phyloP scores from a whole-genome alignment of 2,888 invertebrate genomes.

The Dermolepida albohirtum region DNA sequence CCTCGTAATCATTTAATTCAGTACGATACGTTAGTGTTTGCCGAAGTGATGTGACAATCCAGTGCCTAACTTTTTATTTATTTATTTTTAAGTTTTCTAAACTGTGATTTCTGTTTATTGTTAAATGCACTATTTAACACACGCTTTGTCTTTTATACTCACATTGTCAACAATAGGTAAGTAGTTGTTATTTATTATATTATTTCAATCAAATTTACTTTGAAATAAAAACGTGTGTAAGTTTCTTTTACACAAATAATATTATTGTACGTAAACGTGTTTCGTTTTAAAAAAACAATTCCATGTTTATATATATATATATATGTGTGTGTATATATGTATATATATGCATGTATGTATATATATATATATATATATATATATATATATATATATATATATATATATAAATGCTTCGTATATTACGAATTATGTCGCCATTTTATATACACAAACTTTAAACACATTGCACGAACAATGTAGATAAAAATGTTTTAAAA shows the following conservation, averaged over 20 bases:
- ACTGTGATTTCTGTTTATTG: constrained; percentile 23
- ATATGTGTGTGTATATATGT: too few species aligned
- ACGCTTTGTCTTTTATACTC: neutral
- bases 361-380: too few species aligned
- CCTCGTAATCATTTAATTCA: constrained; percentile 2
- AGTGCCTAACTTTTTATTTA: constrained; percentile 40
- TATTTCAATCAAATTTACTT: too few species aligned
- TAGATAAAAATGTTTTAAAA: constrained; percentile 30
- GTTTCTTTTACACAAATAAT: too few species aligned
- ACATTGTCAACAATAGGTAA: constrained; percentile 9
- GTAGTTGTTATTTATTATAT: constrained; percentile 5
- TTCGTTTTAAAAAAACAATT: too few species aligned
- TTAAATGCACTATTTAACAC: neutral
- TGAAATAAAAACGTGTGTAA: too few species aligned
- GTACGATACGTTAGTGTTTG: constrained; percentile 27
- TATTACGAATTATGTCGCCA: constrained; percentile 14
- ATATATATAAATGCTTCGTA: neutral
- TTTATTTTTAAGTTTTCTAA: constrained; percentile 50
- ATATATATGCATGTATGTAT: neutral
- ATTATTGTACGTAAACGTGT: too few species aligned
- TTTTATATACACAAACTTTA: constrained; percentile 14
- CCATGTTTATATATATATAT: too few species aligned
- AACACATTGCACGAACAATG: neutral
- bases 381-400: too few species aligned
- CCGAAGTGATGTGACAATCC: constrained; percentile 55